Percentiles rank a stretch among this genome's conserved stretches.
Evolutionary conservation across 2,797 vertebrate genomes (phyloP).

Genomic region (Furcifer pardalis): DNA sequence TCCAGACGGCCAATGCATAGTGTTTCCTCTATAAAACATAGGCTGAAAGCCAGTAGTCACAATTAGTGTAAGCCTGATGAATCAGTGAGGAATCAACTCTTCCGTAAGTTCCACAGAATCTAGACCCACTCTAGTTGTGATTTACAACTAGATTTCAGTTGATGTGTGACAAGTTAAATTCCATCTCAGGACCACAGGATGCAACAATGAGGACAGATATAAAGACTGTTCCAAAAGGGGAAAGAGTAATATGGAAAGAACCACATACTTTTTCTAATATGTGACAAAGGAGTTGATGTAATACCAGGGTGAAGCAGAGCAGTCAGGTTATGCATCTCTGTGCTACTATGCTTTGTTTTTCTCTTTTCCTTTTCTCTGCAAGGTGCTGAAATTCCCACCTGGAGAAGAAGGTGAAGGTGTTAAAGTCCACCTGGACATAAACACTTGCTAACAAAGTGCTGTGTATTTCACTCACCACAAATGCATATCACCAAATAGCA

Average conservation of each 20-base stretch:
- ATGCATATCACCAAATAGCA: neutral
- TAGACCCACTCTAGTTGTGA: too few species aligned
- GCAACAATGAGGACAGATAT: neutral
- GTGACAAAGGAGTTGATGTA: neutral
- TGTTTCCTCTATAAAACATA: neutral
- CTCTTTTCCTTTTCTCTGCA: neutral
- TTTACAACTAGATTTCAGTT: too few species aligned
- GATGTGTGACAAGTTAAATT: neutral
- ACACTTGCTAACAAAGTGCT: neutral
- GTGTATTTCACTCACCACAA: neutral
- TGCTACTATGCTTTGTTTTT: neutral
- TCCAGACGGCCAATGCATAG: neutral
- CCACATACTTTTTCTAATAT: neutral
- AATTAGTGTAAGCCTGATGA: too few species aligned
- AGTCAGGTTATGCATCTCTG: neutral
- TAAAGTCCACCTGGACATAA: neutral
- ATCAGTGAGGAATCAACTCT: too few species aligned
- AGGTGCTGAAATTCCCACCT: neutral
- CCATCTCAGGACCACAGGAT: neutral
- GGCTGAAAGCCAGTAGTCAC: too few species aligned
- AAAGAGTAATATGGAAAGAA: neutral
- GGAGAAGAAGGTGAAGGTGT: slow-evolving; percentile 18
- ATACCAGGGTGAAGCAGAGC: slow-evolving; percentile 36
- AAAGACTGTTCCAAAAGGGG: neutral
- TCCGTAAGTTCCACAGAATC: too few species aligned